Evolutionary conservation across 2,888 invertebrate genomes (phyloP).

Genomic region (Diarsia mendica): DNA sequence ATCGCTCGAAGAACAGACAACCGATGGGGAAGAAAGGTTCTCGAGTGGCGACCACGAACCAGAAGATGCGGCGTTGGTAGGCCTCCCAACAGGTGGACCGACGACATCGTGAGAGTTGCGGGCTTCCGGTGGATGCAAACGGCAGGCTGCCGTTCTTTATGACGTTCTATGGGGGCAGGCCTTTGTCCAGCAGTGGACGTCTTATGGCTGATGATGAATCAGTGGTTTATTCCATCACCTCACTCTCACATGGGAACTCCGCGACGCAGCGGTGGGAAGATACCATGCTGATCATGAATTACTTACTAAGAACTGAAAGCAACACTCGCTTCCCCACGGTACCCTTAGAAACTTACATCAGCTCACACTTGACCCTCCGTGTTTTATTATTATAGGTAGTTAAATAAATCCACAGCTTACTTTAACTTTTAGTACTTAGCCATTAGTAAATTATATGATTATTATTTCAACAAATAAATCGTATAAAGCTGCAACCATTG

Average conservation of each 20-base stretch:
- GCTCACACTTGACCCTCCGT: background rate
- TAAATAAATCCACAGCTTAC: background rate
- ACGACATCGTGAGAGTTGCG: no score
- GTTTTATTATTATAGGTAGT: background rate
- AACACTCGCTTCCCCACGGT: no score
- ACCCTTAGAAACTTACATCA: background rate
- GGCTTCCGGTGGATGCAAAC: no score
- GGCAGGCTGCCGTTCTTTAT: no score
- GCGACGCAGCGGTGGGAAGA: background rate
- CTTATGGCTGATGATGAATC: no score
- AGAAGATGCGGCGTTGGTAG: no score
- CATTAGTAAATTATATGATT: background rate
- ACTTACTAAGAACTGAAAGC: background rate
- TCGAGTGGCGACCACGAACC: no score
- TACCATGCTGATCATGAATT: background rate
- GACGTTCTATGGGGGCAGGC: no score
- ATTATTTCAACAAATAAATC: constrained; percentile 1
- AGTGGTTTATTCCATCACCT: background rate
- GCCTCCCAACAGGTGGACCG: no score
- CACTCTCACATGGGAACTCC: background rate
- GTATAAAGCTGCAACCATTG: background rate
- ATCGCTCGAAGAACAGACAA: no score
- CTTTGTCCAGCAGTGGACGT: no score
- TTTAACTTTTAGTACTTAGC: background rate
- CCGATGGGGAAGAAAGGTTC: no score